Evolutionary conservation across 2,113 vertebrate genomes (phyloP), one percentile per base, ranked within the genome.

Genomic region (Carlito syrichta): DNA sequence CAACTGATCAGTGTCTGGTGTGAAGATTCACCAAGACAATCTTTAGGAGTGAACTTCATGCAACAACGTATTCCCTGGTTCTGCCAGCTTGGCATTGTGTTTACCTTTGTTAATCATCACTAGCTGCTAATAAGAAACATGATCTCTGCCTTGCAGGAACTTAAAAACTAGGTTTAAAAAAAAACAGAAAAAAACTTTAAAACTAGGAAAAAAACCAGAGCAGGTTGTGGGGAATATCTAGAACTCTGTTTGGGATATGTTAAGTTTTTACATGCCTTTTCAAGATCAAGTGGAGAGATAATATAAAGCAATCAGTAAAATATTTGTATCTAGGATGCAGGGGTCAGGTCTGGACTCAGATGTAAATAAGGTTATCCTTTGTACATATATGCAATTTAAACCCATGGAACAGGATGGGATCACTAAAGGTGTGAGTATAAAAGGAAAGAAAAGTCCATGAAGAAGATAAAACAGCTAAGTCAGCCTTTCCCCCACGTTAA

Each of bases 391-490:
- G 52, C 54, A 87, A 8, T 77, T 68, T 86, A 82, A 91, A 82
- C 48, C 3, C 22, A 60, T 11, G 9, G 30, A 43, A 60, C 10
- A 43, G 11, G 22, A 5, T 45, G 2, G 91, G 17, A 19, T 85
- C n/a, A 95, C 13, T 17, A 20, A 77, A 58, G 43, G 35, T 63
- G 1, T 17, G 30, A 62, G 20, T 54, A 25, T 9, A 74, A 54
- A 56, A 16, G 84, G 38, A 73, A 71, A 94, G 27, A 85, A 22
- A 92, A 79, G 23, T 22, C 45, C 82, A 50, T 76, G 85, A 79
- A 69, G 86, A 20, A 89, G 66, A 85, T 22, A 4, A 45, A 58
- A 81, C 23, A 10, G 60, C 40, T 58, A 73, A 82, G 14, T 7
- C 13, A 50, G 68, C 10, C 52, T 78, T 89, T 81, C 43, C 40